Base-by-base conservation (phyloP, 2,888 invertebrate genomes). In the Pyrochroa serraticornis region DNA sequence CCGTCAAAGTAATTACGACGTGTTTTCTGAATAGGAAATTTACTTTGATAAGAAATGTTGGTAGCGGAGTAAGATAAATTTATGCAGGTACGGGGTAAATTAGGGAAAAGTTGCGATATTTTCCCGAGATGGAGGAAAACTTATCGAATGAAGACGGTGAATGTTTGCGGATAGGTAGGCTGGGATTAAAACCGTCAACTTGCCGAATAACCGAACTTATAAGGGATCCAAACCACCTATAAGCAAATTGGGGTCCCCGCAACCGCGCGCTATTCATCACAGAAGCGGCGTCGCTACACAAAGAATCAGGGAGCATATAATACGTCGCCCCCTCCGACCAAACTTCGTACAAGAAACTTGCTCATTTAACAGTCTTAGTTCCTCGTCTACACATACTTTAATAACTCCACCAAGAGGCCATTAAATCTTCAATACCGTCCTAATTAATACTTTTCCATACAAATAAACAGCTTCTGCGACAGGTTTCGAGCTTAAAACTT, bases 321-420 rank as follows among this genome's bases (percentile, higher is more conserved):
- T 32, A 38, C 38, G 43, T 5, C 22, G 22, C 22, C 22, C 22
- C 22, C n/a, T n/a, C n/a, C n/a, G n/a, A n/a, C n/a, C 32, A 35
- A 52, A 52, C 14, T 52, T 52, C 34, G 38, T 52, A 38, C 44
- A 38, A 50, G 44, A 52, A 55, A 55, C 55, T 55, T 55, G 55
- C 37, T 42, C 55, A 55, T 55, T 55, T 55, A 55, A 48, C 47
- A 42, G 48, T 42, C 48, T 37, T 37, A 31, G 32, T 32, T 46
- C 42, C 22, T 13, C 52, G 39, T 52, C 31, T 52, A 52, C 52
- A 52, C 42, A 52, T 41, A 46, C 53, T 47, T 47, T 42, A 48
- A 42, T 48, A 55, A 55, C 43, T 37, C 39, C 10, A 37, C 32
- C 33, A 48, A 55, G 46, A 42, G 42, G 37, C 55, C 42, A 44